Base-by-base conservation (phyloP, 2,888 invertebrate species). In the Ormyrus nitidulus region DNA sequence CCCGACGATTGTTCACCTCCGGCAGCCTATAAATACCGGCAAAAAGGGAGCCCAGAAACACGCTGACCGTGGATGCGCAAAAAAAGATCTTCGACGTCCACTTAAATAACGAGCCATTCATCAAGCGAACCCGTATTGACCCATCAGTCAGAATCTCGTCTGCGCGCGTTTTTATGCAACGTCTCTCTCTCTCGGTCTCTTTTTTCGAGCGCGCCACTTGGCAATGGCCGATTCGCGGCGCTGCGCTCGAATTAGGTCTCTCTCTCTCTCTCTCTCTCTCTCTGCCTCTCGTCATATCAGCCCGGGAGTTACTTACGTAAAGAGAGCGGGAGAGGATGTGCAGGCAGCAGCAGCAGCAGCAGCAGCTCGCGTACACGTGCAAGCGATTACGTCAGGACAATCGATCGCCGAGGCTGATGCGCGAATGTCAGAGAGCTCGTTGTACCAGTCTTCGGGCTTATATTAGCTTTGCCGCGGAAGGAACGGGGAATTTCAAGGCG, bases 271-370 rank as follows among this genome's bases (percentile, higher is more conserved):
- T 69, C 61, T 19, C 6, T n/a, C 48, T 19, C 56, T 56, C 10
- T 11, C n/a, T n/a, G n/a, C 11, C n/a, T n/a, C 4, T 19, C 49
- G 51, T 51, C 54, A 44, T 44, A 34, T 19, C 46, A n/a, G 13
- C 51, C 11, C 61, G n/a, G 44, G 54, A 54, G 13, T 19, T 53
- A 77, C 62, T 77, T 77, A 70, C 72, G 72, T 78, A 78, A 78
- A 77, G 10, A 48, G 46, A 56, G 65, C 34, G 34, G 49, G 48
- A 58, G 59, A 48, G 2, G 70, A 66, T 10, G 13, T 6, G 9
- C 4, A 66, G 19, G 49, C 10, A 49, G n/a, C 7, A 48, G 48
- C 10, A 13, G 13, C 10, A 13, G 13, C 19, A 10, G 49, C 10
- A 49, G n/a, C 7, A 48, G 48, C 10, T 34, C 19, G 9, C 48